Base-by-base conservation (phyloP, 2,113 vertebrate species). In the Entomyzon cyanotis region DNA sequence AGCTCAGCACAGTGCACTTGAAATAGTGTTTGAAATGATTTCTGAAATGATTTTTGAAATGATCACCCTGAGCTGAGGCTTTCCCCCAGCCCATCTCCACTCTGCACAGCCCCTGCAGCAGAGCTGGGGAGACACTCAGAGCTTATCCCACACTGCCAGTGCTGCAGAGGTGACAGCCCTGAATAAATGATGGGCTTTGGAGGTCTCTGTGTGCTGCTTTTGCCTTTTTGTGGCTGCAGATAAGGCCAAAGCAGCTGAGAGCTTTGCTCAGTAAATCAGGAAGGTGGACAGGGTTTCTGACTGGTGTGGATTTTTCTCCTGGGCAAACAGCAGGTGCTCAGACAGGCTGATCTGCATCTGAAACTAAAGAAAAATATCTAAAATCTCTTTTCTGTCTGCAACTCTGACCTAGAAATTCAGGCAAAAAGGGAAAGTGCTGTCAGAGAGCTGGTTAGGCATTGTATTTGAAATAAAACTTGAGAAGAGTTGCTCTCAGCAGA, bases 11-110 rank as follows among this genome's bases (percentile, higher is more conserved):
- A 33, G 35, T 0, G 1, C 4, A 15, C 16, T 30, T 17, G 67
- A 33, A 78, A 42, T 0, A 1, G 6, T 1, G 2, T 4, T 44
- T 44, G 42, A 44, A 78, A 42, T 0, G 1, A 5, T 1, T 4
- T 46, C 20, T 19, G 44, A 46, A 44, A 19, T 44, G 17, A 8
- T 44, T 44, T 44, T 19, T 44, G 7, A 7, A 37, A 37, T 37
- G 37, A 37, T 37, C 23, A 18, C 10, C 27, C 33, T 11, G 28
- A 84, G 31, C 19, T 11, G 7, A 14, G 55, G 23, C 42, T 53
- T 35, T 77, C 23, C 23, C 42, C 1, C 4, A 14, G 75, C 41
- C 5, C 39, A 4, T 4, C 22, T 73, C 50, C 63, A 0, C 42
- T 28, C 52, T 19, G 79, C 60, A 67, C 65, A 28, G 1, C 6